phyloP scores from a whole-genome alignment of 2,888 invertebrate species.

The Epiblema foenella region DNA sequence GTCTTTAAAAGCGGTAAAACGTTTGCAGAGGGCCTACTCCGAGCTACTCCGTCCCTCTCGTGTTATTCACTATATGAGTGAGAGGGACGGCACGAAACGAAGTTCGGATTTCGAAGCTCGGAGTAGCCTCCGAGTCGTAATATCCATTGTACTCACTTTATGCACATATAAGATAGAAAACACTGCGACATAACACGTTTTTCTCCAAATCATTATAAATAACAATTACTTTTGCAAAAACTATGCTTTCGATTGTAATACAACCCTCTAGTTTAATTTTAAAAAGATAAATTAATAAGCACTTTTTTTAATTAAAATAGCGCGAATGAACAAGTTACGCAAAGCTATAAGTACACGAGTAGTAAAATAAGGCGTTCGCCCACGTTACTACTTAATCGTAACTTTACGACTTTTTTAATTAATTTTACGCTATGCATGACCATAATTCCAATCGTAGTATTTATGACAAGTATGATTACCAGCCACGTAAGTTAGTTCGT shows the following conservation, averaged over 20 bases:
- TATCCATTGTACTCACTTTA: neutral
- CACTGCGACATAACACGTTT: neutral
- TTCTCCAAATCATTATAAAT: conserved; percentile 8
- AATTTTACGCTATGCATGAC: conserved; percentile 20
- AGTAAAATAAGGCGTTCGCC: neutral
- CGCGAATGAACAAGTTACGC: neutral
- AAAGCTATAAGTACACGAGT: conserved; percentile 3
- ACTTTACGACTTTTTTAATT: conserved; percentile 29
- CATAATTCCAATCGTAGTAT: conserved; percentile 11
- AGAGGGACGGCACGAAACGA: too few relatives aligned
- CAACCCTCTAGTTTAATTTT: neutral
- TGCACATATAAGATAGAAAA: conserved; percentile 4
- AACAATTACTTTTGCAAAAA: neutral
- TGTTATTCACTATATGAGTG: too few relatives aligned
- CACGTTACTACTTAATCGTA: conserved; percentile 7
- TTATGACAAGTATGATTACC: conserved; percentile 8
- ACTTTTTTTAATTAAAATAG: neutral
- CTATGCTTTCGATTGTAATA: too few relatives aligned
- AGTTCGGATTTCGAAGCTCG: too few relatives aligned
- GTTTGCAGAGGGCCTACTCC: too few relatives aligned
- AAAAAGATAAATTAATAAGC: neutral
- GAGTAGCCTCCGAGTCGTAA: too few relatives aligned
- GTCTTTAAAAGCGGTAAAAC: too few relatives aligned
- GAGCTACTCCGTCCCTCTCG: too few relatives aligned
- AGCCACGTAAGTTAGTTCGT: neutral